These are phyloP conservation scores for Aporophyla lueneburgensis DNA, from an alignment of 2,888 invertebrate genomes.

Conservation along the genomic window DNA sequence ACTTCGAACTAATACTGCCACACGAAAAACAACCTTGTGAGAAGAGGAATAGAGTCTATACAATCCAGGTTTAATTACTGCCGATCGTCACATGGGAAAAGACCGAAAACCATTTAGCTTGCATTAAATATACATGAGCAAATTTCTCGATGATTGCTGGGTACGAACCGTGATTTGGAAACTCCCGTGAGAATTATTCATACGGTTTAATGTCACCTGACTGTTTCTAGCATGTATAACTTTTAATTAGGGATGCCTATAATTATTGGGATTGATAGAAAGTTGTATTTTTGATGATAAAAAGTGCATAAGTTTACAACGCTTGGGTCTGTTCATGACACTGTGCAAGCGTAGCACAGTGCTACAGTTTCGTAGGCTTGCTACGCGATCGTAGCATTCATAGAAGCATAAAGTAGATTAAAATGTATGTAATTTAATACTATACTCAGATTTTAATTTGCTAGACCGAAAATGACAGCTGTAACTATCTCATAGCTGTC, in stretches of 20 bases:
- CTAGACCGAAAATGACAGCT: no score
- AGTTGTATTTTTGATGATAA: not conserved
- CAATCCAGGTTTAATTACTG: conserved; percentile 76
- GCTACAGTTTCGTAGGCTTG: conserved; percentile 36
- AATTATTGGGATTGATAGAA: conserved; percentile 32
- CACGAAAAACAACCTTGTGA: conserved; percentile 66
- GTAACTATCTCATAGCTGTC: no score
- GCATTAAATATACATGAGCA: conserved; percentile 86
- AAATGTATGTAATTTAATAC: not conserved
- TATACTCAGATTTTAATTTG: no score
- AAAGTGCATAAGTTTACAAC: not conserved
- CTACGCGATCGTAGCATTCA: conserved; percentile 7
- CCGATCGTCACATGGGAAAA: conserved; percentile 84
- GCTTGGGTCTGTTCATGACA: not conserved
- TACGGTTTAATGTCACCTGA: conserved; percentile 52
- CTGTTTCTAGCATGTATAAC: conserved; percentile 51
- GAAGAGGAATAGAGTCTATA: conserved; percentile 60
- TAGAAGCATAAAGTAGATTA: not conserved
- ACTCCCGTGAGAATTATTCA: conserved; percentile 81
- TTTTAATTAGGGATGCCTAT: conserved; percentile 41
- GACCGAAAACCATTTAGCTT: conserved; percentile 87
- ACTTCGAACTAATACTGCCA: conserved; percentile 47
- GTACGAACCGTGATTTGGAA: conserved; percentile 83
- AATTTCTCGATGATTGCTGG: conserved; percentile 84
- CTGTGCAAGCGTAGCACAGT: not conserved